Percentiles rank a stretch among this genome's conserved stretches.
These are phyloP conservation scores for Oreocharis arfaki DNA, from an alignment of 2,113 vertebrate genomes.

Conservation along the genomic window DNA sequence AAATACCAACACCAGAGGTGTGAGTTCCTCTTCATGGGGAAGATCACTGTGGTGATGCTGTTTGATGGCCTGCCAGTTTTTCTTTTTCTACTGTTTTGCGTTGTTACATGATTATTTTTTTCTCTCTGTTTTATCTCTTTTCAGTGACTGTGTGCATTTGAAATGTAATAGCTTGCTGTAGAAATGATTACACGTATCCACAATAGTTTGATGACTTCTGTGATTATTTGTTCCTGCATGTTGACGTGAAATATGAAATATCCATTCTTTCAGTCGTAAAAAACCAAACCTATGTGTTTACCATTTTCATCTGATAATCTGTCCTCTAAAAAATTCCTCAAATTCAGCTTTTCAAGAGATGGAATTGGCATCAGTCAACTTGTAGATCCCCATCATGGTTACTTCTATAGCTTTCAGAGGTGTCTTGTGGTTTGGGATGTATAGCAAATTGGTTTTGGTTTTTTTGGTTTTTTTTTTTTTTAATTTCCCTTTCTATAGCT, in stretches of 20 bases:
- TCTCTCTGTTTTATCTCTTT: background rate
- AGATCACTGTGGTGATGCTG: background rate
- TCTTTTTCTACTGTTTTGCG: background rate
- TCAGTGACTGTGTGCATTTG: background rate
- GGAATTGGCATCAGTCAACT: background rate
- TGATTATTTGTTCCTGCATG: background rate
- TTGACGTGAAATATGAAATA: background rate
- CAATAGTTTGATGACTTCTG: background rate
- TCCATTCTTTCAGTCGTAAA: background rate
- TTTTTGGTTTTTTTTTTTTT: background rate
- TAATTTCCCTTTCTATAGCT: background rate
- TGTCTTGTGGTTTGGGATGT: background rate
- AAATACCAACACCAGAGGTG: background rate
- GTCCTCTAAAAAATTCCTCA: background rate
- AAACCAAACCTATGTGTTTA: accelerated
- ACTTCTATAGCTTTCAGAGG: background rate
- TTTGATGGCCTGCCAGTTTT: background rate
- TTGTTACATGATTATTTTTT: background rate
- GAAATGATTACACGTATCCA: background rate
- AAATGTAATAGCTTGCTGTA: background rate
- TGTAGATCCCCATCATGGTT: background rate
- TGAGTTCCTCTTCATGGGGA: background rate
- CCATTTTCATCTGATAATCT: background rate
- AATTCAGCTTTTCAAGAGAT: background rate
- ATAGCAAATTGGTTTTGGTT: background rate